Evolutionary conservation across 2,797 vertebrate genomes (phyloP), one percentile per base, ranked within the genome.

Genomic region (Myripristis murdjan): DNA sequence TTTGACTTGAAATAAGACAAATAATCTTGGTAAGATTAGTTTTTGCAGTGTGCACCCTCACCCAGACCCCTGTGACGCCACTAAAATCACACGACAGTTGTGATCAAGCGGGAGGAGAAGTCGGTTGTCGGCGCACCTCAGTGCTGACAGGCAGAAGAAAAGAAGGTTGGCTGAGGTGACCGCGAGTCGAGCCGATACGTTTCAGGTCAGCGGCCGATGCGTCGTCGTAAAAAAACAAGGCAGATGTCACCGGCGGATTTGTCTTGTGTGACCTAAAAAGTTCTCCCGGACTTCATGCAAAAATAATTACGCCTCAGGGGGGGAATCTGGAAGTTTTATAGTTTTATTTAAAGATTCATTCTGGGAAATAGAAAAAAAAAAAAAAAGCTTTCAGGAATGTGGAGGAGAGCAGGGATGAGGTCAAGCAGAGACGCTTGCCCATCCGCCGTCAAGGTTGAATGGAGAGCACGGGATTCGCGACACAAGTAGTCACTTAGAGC

Each of bases 271-370:
- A 83, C 78, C 87, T 77, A 70, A 89, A 89, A 91, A 83, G 47
- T 57, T 74, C 66, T 82, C 74, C 71, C 71, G 65, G 57, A 64
- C 69, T 81, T 93, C 88, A 91, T 94, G 76, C 91, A 94, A 93
- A 83, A 92, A 64, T 92, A 75, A 93, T 89, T 39, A 18, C n/a
- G 83, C 89, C 85, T 86, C 55, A 66, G 23, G 46, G 66, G 67
- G 85, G 79, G 69, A 81, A 53, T 53, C 75, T 87, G 62, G 87
- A 93, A 83, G 22, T 91, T 92, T 90, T 48, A 92, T 87, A 57
- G 49, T 79, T 87, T 84, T 61, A 73, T 83, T 93, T 83, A 92
- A 92, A 87, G 72, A 90, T 93, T 90, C 0, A 89, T 90, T 84
- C 58, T 39, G 64, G n/a, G n/a, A n/a, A n/a, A n/a, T n/a, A n/a